phyloP scores from a whole-genome alignment of 1,140 invertebrate genomes.

The Bactericera cockerelli region DNA sequence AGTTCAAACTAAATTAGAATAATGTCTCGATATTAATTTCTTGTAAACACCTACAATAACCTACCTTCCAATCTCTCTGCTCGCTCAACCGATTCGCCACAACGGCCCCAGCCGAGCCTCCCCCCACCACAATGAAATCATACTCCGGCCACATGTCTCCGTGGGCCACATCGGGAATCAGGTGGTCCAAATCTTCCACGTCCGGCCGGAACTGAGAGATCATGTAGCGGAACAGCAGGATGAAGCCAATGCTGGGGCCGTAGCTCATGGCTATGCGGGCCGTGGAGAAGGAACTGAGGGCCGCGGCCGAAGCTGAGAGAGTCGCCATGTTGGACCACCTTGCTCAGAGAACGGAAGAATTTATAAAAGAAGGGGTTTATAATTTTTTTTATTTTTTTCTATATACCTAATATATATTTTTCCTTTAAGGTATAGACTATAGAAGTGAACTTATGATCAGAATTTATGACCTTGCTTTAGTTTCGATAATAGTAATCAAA shows the following conservation, averaged over 20 bases:
- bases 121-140: constrained; percentile 65
- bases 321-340: too few relatives aligned
- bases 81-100: constrained; percentile 59
- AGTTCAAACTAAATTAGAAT: too few relatives aligned
- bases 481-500: too few relatives aligned
- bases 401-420: too few relatives aligned
- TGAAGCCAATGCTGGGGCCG: constrained; percentile 39
- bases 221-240: constrained; percentile 38
- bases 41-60: too few relatives aligned
- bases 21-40: too few relatives aligned
- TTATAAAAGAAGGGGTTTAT: too few relatives aligned
- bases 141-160: constrained; percentile 38
- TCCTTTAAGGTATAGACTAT: too few relatives aligned
- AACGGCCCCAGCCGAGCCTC: constrained; percentile 65
- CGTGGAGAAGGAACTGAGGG: constrained; percentile 28
- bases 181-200: constrained; percentile 42
- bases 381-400: too few relatives aligned
- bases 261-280: constrained; percentile 43
- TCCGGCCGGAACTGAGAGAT: constrained; percentile 44
- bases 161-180: constrained; percentile 33
- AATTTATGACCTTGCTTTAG: too few relatives aligned
- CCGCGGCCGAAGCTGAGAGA: background rate
- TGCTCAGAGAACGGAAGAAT: too few relatives aligned
- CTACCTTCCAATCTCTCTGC: constrained; percentile 43
- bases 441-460: too few relatives aligned